Evolutionary conservation across 2,113 vertebrate genomes (phyloP).

Genomic region (Egretta garzetta): DNA sequence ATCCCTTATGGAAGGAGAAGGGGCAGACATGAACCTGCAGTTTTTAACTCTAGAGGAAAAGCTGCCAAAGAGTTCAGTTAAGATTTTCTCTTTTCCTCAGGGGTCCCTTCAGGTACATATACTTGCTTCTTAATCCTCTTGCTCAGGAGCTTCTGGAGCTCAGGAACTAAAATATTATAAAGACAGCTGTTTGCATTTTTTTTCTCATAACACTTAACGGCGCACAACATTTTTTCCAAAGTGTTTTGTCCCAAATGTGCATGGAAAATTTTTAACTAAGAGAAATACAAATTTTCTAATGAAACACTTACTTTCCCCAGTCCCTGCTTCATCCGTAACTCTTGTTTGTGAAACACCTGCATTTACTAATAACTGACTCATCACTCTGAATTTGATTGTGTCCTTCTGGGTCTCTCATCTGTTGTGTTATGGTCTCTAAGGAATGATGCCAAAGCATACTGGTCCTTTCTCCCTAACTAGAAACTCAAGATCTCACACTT

Average conservation of each 20-base stretch:
- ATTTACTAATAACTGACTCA: background rate
- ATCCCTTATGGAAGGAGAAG: background rate
- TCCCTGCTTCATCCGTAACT: background rate
- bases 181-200: background rate
- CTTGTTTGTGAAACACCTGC: background rate
- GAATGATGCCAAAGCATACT: background rate
- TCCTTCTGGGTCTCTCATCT: background rate
- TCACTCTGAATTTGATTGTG: background rate
- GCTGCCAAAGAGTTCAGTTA: background rate
- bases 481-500: background rate
- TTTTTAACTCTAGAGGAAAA: background rate
- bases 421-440: background rate
- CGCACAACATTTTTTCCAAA: no score
- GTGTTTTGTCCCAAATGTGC: background rate
- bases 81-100: background rate
- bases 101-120: background rate
- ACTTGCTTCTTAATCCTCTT: background rate
- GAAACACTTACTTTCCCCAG: background rate
- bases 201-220: no score
- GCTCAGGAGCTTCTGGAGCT: background rate
- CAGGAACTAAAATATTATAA: background rate
- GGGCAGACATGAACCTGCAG: background rate
- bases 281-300: background rate
- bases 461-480: background rate
- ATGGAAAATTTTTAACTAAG: background rate